phyloP scores from a whole-genome alignment of 1,140 invertebrate species.

The Heliconius himera region DNA sequence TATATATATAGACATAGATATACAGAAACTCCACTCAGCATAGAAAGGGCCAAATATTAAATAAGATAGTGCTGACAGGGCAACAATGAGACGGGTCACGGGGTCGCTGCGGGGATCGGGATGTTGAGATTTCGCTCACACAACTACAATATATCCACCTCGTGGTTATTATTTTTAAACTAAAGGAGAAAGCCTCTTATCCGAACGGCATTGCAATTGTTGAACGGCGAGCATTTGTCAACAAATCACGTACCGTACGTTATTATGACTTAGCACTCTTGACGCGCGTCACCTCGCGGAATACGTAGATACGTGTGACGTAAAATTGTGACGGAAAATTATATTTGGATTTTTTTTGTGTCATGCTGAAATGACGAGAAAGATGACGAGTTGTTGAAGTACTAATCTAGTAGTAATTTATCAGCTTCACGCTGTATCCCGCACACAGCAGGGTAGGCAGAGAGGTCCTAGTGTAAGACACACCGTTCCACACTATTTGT shows the following conservation, averaged over 20 bases:
- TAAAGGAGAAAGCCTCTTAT: constrained; percentile 50
- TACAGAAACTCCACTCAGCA: neutral
- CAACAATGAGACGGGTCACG: constrained; percentile 38
- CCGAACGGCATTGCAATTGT: constrained; percentile 37
- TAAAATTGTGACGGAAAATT: constrained; percentile 22
- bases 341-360: neutral
- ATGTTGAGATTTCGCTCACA: constrained; percentile 35
- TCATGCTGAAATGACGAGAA: neutral
- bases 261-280: constrained; percentile 50
- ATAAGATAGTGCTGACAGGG: constrained; percentile 34
- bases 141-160: constrained; percentile 30
- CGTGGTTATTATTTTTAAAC: constrained; percentile 42
- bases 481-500: too few relatives aligned
- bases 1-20: neutral
- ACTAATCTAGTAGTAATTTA: too few relatives aligned
- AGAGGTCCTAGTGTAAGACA: too few relatives aligned
- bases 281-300: constrained; percentile 46
- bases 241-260: constrained; percentile 62
- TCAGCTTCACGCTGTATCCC: too few relatives aligned
- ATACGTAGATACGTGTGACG: constrained; percentile 37
- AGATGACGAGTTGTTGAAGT: neutral
- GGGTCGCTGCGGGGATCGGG: constrained; percentile 30
- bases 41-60: constrained; percentile 25
- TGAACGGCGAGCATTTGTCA: constrained; percentile 61
- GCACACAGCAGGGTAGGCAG: too few relatives aligned